These are phyloP conservation scores for Oasisia sp. DNA, from an alignment of 2,888 invertebrate genomes.

Conservation along the genomic window DNA sequence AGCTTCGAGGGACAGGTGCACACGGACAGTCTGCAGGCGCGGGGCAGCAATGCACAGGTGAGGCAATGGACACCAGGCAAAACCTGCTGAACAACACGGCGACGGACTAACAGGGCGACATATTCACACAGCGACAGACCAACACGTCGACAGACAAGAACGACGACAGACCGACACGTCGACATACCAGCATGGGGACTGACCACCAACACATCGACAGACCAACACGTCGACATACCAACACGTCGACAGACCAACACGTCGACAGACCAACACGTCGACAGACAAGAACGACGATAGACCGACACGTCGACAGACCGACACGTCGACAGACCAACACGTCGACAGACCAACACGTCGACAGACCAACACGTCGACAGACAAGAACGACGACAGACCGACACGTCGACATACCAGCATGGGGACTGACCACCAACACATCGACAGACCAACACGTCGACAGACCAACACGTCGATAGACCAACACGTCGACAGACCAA, in stretches of 20 bases:
- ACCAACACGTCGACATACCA: background rate
- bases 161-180: background rate
- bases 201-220: background rate
- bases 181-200: background rate
- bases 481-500: background rate
- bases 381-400: background rate
- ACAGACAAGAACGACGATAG: background rate
- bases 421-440: background rate
- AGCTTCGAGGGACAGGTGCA: constrained; percentile 38
- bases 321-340: background rate
- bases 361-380: background rate
- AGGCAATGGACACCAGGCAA: background rate
- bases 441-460: background rate
- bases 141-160: background rate
- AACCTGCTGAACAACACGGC: background rate
- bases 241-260: background rate
- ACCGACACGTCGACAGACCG: background rate
- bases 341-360: background rate
- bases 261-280: background rate
- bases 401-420: background rate
- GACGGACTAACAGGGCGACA: background rate
- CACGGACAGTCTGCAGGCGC: constrained; percentile 44
- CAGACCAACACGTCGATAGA: background rate
- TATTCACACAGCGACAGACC: background rate
- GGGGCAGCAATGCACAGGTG: background rate